A percentile compares a stretch with the other conserved stretches of the same genome.
These are phyloP conservation scores for Empidonax traillii DNA, from an alignment of 2,113 vertebrate species.

Conservation along the genomic window DNA sequence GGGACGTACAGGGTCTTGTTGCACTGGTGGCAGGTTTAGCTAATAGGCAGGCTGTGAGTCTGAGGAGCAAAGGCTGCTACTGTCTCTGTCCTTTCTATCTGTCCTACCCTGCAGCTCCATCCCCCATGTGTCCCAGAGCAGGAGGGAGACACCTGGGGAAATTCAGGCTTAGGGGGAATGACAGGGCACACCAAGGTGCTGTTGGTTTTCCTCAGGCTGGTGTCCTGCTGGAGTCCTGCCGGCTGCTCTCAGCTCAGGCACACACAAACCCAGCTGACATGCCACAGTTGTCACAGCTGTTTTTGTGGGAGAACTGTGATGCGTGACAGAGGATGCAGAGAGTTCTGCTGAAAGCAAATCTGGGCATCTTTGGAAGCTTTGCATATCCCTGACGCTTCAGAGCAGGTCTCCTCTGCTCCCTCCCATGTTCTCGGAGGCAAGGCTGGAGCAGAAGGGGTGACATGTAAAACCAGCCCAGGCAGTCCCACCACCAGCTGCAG, in stretches of 20 bases:
- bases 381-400: neutral
- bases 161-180: neutral
- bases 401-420: neutral
- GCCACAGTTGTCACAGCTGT: neutral
- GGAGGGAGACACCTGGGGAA: neutral
- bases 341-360: neutral
- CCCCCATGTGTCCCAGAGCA: neutral
- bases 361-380: neutral
- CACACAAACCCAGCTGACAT: accelerated
- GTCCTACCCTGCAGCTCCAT: neutral
- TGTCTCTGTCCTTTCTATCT: neutral
- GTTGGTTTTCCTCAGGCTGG: accelerated
- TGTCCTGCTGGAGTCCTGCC: neutral
- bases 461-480: neutral
- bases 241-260: neutral
- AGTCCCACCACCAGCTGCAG: neutral
- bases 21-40: neutral
- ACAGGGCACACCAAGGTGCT: neutral
- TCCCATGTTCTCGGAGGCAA: accelerated
- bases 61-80: neutral
- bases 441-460: neutral
- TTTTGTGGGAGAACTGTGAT: neutral
- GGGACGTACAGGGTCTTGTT: neutral
- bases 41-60: neutral
- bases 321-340: neutral